Evolutionary conservation across 2,113 vertebrate genomes (phyloP), one percentile per base, ranked within the genome.

Genomic region (Thamnaconus septentrionalis): DNA sequence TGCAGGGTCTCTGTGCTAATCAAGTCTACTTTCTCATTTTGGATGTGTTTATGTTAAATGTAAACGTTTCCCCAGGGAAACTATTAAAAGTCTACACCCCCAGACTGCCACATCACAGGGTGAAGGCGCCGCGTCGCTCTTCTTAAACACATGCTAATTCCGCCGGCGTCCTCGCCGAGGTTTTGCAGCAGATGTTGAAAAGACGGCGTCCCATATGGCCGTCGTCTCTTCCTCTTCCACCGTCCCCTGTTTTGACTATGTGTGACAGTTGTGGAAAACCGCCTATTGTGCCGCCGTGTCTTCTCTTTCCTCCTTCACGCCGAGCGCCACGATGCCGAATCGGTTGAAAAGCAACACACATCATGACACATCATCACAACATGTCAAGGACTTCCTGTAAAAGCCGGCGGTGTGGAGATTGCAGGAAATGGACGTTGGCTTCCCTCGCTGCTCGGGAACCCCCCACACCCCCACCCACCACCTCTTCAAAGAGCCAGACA

Each of bases 401-500:
- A 31, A 64, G 52, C 53, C 61, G 47, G 9, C 54, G 1, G 49
- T 7, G 18, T 31, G 18, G 51, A 18, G 59, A 53, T 64, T n/a
- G 8, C 39, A 40, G 60, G 46, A 62, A 10, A 59, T 12, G 56
- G 60, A 73, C 60, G 31, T 69, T 75, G 52, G 47, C 64, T 79
- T 77, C 76, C 68, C 55, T 12, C 64, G 3, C 45, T 41, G 31
- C 61, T 31, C 6, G 59, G 59, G 63, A 49, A 9, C 6, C 50
- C 71, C 59, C 60, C 42, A 3, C 66, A 71, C 62, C 52, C 68
- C 52, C 59, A 59, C 78, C 81, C 82, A 71, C 78, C 82, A 31
- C 18, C 18, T 31, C 80, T 81, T 88, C 84, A 86, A 82, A 86
- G 81, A 69, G 51, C 71, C 53, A 75, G 72, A 79, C 81, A 74